Conservation (phyloP, 2,113 vertebrate species). For the Burhinus oedicnemus region DNA sequence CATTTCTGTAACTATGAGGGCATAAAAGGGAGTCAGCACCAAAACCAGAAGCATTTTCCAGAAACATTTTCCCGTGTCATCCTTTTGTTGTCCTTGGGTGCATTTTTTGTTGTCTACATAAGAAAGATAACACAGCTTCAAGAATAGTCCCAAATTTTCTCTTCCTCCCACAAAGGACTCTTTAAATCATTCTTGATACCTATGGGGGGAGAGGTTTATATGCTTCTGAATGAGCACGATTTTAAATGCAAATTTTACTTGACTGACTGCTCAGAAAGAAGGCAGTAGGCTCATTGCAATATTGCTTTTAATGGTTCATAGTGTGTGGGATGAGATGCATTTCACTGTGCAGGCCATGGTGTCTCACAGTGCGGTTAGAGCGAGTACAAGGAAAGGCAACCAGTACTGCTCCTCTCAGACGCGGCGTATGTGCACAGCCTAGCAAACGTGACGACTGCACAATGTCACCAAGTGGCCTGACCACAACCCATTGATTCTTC, state of each 20-base stretch:
- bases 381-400: not conserved
- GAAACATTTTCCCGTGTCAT: not conserved
- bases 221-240: not conserved
- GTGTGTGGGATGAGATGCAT: not conserved
- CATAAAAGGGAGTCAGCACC: not conserved
- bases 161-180: not conserved
- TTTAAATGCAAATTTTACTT: not conserved
- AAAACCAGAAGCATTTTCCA: not conserved
- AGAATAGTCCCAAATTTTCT: not conserved
- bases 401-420: not conserved
- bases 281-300: not conserved
- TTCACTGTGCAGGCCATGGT: not conserved
- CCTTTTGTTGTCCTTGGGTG: not conserved
- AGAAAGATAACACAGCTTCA: not conserved
- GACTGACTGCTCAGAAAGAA: not conserved
- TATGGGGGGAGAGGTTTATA: not conserved
- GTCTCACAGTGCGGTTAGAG: not conserved
- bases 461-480: rapidly evolving
- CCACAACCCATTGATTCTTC: not conserved
- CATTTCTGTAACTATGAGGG: not conserved
- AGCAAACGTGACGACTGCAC: rapidly evolving
- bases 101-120: not conserved
- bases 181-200: not conserved
- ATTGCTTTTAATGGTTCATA: not conserved
- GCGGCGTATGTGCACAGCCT: rapidly evolving